Conservation (phyloP, 2,113 vertebrate genomes). For the Sphyrna mokarran region DNA sequence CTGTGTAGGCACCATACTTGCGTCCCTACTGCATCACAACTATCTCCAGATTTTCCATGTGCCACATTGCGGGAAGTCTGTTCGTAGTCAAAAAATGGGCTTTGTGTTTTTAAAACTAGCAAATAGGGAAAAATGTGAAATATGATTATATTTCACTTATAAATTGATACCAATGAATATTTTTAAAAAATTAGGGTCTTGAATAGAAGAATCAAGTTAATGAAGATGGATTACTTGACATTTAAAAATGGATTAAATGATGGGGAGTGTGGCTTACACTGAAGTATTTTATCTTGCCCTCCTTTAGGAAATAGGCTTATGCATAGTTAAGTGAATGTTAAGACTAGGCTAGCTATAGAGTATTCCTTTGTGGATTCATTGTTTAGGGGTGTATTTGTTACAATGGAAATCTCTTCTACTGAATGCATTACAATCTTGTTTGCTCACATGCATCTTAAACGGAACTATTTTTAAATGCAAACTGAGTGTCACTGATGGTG, state of each 20-base stretch:
- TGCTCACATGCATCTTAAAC: not conserved
- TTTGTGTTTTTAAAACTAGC: conserved; percentile 1
- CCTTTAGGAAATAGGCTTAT: not conserved
- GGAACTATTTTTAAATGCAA: not conserved
- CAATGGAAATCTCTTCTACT: not conserved
- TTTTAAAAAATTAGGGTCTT: not conserved
- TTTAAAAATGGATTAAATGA: conserved; percentile 1
- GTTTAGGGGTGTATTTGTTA: not conserved
- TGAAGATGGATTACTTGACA: not conserved
- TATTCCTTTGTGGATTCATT: not conserved
- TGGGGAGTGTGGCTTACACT: not conserved
- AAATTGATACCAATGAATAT: not conserved
- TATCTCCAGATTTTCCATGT: not conserved
- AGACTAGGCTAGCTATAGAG: not conserved
- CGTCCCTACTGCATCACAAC: not conserved
- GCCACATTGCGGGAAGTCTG: not conserved
- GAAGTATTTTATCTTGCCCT: not conserved
- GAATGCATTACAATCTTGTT: too few relatives aligned
- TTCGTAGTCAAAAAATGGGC: not conserved
- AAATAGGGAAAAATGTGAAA: not conserved
- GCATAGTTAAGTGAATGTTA: not conserved
- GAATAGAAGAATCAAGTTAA: conserved; percentile 16
- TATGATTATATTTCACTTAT: not conserved
- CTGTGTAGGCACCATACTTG: not conserved
- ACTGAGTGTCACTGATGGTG: too few relatives aligned